These are phyloP conservation scores for Chauna torquata DNA, from an alignment of 2,113 vertebrate species.

Conservation along the genomic window DNA sequence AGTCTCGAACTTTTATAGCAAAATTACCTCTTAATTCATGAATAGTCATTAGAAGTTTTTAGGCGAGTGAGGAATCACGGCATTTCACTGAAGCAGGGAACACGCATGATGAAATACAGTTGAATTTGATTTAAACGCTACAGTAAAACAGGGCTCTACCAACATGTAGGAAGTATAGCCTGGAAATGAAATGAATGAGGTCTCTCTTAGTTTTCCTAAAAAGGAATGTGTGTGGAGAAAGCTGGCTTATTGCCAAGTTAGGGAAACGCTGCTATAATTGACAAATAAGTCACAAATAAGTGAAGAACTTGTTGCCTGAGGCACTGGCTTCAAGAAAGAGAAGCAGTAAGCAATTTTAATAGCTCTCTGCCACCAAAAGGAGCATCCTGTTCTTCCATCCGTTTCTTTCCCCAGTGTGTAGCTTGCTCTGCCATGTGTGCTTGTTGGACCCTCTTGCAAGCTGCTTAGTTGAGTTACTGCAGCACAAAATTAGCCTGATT, in stretches of 20 bases:
- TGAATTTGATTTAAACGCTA: slow-evolving; percentile 26
- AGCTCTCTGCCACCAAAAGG: neutral
- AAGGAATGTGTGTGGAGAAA: slow-evolving; percentile 2
- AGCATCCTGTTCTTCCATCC: neutral
- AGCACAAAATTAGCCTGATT: slow-evolving; percentile 6
- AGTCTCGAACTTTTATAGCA: neutral
- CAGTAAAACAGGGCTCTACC: neutral
- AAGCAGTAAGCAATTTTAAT: neutral
- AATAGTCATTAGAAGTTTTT: neutral
- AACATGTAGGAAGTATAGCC: neutral
- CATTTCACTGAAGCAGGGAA: neutral
- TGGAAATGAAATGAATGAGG: neutral
- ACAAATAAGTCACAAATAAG: slow-evolving; percentile 48
- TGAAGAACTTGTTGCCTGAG: slow-evolving; percentile 10
- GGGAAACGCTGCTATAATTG: slow-evolving; percentile 33
- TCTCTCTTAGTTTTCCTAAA: neutral
- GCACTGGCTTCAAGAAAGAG: neutral
- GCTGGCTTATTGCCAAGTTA: slow-evolving; percentile 38
- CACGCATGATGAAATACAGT: neutral
- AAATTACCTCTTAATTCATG: neutral
- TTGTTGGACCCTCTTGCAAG: neutral
- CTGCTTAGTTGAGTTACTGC: neutral
- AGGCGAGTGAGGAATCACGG: neutral
- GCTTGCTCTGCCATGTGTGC: neutral
- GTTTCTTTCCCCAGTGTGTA: neutral